Evolutionary conservation across 2,888 invertebrate species (phyloP).

Genomic region (Junonia oenone): DNA sequence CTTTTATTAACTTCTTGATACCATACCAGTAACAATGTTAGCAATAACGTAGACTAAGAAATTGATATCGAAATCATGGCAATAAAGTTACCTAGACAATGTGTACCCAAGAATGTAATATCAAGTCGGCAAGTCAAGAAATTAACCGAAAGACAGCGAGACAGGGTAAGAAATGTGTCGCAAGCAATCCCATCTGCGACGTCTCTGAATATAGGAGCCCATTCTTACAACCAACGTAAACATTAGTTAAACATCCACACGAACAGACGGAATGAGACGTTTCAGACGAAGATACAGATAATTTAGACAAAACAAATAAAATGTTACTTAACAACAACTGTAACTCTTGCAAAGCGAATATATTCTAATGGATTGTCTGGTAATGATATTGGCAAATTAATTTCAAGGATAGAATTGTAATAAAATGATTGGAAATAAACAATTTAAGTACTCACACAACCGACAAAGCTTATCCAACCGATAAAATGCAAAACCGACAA

Average conservation of each 20-base stretch:
- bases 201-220: slow-evolving; percentile 5
- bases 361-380: too few relatives aligned
- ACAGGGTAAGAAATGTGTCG: slow-evolving; percentile 9
- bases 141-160: slow-evolving; percentile 4
- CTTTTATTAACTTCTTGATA: too few relatives aligned
- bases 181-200: slow-evolving; percentile 1
- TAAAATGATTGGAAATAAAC: too few relatives aligned
- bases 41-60: not conserved
- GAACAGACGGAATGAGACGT: not conserved
- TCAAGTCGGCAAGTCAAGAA: slow-evolving; percentile 6
- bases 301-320: not conserved
- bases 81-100: not conserved
- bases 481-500: not conserved
- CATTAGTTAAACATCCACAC: slow-evolving; percentile 1
- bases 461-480: not conserved
- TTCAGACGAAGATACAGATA: not conserved
- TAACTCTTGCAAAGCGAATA: too few relatives aligned
- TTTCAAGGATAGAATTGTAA: too few relatives aligned
- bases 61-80: not conserved
- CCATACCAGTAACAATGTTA: too few relatives aligned
- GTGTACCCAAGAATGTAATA: slow-evolving; percentile 16
- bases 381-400: too few relatives aligned
- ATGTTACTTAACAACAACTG: not conserved
- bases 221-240: slow-evolving; percentile 6
- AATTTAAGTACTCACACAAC: not conserved